A percentile compares a stretch with the other conserved stretches of the same genome.
phyloP scores from a whole-genome alignment of 64 coral and sea anemone genomes.

The Montipora sp. region DNA sequence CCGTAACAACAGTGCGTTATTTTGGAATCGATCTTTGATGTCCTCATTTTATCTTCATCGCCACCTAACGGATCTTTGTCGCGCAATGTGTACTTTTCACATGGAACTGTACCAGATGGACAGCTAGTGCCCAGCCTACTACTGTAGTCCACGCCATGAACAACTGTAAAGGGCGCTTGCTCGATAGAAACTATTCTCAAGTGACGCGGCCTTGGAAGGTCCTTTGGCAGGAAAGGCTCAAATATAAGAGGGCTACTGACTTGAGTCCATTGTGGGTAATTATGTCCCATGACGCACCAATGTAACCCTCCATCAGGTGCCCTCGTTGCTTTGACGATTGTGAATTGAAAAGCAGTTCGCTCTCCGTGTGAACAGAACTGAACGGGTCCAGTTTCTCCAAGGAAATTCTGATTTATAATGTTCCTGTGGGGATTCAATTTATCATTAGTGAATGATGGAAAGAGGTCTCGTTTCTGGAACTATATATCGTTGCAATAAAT shows the following conservation, averaged over 20 bases:
- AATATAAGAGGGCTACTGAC: conserved; percentile 39
- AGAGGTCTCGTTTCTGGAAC: too few species aligned
- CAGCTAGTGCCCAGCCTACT: conserved; percentile 73
- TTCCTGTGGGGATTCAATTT: conserved; percentile 22
- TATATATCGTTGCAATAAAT: too few species aligned
- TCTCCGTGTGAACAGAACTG: conserved; percentile 54
- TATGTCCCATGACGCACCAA: conserved; percentile 64
- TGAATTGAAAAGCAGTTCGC: conserved; percentile 60
- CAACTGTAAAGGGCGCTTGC: conserved; percentile 79
- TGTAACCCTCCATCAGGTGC: conserved; percentile 29
- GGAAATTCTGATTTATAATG: conserved; percentile 33
- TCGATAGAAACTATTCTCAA: conserved; percentile 80
- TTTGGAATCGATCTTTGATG: neutral
- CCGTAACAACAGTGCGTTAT: conserved; percentile 79
- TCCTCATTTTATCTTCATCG: neutral
- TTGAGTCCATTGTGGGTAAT: conserved; percentile 3
- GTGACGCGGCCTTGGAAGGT: conserved; percentile 75
- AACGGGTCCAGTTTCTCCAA: conserved; percentile 74
- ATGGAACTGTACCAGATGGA: conserved; percentile 34
- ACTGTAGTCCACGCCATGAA: conserved; percentile 66
- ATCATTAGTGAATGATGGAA: too few species aligned
- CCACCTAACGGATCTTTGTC: neutral
- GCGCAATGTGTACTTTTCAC: neutral
- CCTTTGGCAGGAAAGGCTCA: conserved; percentile 67
- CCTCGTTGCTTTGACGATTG: conserved; percentile 38